Conservation (phyloP, 2,797 vertebrate genomes). For the Manis crassicaudata region DNA sequence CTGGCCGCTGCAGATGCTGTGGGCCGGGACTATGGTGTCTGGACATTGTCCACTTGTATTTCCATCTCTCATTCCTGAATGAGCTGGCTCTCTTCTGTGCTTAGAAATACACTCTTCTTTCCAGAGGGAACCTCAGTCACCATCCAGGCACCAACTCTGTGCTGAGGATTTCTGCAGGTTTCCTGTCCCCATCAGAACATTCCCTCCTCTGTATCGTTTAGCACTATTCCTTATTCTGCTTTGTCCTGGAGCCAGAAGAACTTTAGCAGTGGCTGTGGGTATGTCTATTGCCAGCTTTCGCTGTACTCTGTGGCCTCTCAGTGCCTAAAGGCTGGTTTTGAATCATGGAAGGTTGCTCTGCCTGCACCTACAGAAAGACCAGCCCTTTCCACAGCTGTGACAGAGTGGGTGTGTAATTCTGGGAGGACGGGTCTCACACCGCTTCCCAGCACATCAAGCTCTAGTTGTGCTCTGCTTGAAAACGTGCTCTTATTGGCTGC, state of each 20-base stretch:
- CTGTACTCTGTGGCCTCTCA: neutral
- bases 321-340: neutral
- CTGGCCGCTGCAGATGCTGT: neutral
- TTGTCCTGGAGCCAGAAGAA: neutral
- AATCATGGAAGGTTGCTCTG: neutral
- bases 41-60: neutral
- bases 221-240: neutral
- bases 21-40: neutral
- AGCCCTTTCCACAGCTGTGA: neutral
- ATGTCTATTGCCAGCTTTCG: neutral
- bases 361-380: neutral
- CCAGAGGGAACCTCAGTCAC: neutral
- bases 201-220: neutral
- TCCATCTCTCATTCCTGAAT: neutral
- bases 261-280: neutral
- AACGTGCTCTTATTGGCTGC: neutral
- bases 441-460: neutral
- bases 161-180: neutral
- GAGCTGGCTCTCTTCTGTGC: neutral
- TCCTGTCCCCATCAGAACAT: too few relatives aligned
- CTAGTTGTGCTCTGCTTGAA: neutral
- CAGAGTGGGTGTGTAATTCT: neutral
- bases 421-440: neutral
- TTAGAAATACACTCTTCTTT: neutral
- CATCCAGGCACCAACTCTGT: neutral